Percentiles rank a stretch among this genome's conserved stretches.
Evolutionary conservation across 2,888 invertebrate species (phyloP).

Genomic region (Drosophila quinaria): DNA sequence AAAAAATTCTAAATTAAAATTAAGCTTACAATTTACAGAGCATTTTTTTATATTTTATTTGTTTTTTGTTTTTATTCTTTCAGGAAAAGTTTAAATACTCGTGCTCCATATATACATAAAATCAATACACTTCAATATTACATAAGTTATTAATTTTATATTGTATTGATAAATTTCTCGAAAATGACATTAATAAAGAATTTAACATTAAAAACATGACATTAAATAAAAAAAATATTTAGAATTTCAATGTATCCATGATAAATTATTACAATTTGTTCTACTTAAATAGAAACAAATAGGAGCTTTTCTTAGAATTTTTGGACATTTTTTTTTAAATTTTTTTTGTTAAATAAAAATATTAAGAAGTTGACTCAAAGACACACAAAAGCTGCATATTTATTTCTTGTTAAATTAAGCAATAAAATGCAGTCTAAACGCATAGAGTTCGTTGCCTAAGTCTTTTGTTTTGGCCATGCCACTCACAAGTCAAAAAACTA

Average conservation of each 20-base stretch:
- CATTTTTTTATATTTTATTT: too few species aligned
- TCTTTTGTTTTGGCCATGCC: conserved; percentile 73
- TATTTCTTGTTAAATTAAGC: not conserved
- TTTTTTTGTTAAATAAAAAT: not conserved
- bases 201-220: too few species aligned
- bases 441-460: conserved; percentile 77
- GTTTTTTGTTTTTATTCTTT: too few species aligned
- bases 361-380: not conserved
- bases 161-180: too few species aligned
- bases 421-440: not conserved
- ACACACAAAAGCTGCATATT: not conserved
- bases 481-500: conserved; percentile 33
- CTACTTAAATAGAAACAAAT: not conserved
- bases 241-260: not conserved
- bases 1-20: too few species aligned
- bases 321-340: too few species aligned
- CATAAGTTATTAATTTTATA: too few species aligned
- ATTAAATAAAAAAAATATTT: not conserved
- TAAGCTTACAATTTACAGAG: too few species aligned
- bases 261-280: not conserved
- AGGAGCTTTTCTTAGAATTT: not conserved
- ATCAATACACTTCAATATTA: too few species aligned
- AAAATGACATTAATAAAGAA: too few species aligned
- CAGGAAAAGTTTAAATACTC: too few species aligned
- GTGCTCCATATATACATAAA: too few species aligned